Conservation (phyloP, 1,140 invertebrate species). For the Atta texana region DNA sequence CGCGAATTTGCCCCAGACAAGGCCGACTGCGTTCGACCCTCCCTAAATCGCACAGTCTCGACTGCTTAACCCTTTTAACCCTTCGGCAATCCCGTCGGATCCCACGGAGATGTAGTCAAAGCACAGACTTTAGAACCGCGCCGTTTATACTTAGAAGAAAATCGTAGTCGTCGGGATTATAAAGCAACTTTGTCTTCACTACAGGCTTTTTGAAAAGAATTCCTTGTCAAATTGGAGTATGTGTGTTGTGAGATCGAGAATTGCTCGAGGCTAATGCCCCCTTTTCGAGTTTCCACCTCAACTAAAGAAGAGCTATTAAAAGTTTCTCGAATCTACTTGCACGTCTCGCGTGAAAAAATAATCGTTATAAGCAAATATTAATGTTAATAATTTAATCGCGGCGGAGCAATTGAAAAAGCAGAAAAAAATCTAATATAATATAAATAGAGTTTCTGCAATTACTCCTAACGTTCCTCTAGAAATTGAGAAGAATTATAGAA, state of each 20-base stretch:
- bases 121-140: constrained; percentile 39
- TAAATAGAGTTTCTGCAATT: neutral
- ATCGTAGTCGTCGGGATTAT: constrained; percentile 33
- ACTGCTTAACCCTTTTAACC: constrained; percentile 67
- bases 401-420: neutral
- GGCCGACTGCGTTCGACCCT: constrained; percentile 49
- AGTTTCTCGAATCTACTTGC: neutral
- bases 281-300: neutral
- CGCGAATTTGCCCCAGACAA: constrained; percentile 45
- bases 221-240: constrained; percentile 7
- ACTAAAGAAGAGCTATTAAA: neutral
- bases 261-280: neutral
- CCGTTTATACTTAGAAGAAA: constrained; percentile 51
- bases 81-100: constrained; percentile 59
- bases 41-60: constrained; percentile 54
- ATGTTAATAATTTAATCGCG: neutral
- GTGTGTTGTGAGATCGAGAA: neutral
- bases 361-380: neutral
- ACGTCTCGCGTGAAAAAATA: neutral
- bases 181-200: constrained; percentile 20
- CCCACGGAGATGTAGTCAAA: constrained; percentile 62
- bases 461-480: neutral
- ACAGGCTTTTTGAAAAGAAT: constrained; percentile 37
- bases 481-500: constrained; percentile 1
- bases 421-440: neutral